These are phyloP conservation scores for Cybosia mesomella DNA, from an alignment of 2,888 invertebrate species.

Conservation along the genomic window DNA sequence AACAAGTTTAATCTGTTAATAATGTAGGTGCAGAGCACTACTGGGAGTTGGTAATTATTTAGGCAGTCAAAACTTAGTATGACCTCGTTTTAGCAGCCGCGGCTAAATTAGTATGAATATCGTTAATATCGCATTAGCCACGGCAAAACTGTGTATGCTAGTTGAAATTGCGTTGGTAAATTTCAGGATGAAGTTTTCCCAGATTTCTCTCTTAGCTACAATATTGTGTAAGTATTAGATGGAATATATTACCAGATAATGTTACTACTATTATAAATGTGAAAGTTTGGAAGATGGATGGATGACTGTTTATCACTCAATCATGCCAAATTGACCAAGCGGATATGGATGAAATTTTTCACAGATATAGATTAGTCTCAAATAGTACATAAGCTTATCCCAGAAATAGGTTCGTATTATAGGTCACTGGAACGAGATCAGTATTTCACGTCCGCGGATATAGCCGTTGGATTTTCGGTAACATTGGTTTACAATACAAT, in stretches of 20 bases:
- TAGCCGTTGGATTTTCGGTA: too few species aligned
- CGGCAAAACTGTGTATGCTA: slow-evolving; percentile 51
- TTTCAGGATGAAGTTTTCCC: slow-evolving; percentile 42
- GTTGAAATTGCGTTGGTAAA: slow-evolving; percentile 60
- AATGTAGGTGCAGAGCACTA: slow-evolving; percentile 48
- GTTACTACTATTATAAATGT: neutral
- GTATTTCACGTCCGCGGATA: too few species aligned
- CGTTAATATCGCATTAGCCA: slow-evolving; percentile 77
- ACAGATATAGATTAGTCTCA: too few species aligned
- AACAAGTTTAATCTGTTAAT: slow-evolving; percentile 50
- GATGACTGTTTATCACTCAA: neutral
- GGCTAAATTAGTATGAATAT: slow-evolving; percentile 73
- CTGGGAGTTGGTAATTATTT: slow-evolving; percentile 73
- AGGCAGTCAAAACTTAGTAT: slow-evolving; percentile 72
- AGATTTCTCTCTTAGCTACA: slow-evolving; percentile 44
- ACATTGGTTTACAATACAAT: neutral
- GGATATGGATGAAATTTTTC: neutral
- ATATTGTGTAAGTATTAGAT: slow-evolving; percentile 25
- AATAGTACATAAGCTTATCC: too few species aligned
- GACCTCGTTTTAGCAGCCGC: slow-evolving; percentile 70
- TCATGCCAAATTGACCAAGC: neutral
- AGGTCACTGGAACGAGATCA: neutral
- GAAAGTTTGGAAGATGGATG: neutral
- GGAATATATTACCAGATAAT: neutral
- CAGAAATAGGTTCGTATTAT: neutral